Evolutionary conservation across 35 echinoderm and acorn worm species (phyloP).

Genomic region (Chiridota heheva): DNA sequence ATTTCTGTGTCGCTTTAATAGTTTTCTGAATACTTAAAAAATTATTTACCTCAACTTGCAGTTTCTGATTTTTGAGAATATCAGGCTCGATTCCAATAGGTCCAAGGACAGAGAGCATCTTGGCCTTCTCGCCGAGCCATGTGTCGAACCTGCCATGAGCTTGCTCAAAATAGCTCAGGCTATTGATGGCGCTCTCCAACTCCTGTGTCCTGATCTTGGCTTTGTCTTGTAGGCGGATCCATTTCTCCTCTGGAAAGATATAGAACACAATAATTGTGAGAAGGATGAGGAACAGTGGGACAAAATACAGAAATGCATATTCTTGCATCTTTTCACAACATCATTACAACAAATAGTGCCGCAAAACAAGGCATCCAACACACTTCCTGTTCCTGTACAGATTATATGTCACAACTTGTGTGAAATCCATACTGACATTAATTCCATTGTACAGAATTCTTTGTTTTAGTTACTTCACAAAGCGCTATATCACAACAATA

Average conservation of each 20-base stretch:
- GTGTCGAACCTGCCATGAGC: slow-evolving; percentile 87
- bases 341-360: no score
- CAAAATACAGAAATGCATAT: slow-evolving; percentile 30
- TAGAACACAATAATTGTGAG: neutral
- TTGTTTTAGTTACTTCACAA: no score
- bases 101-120: slow-evolving; percentile 94
- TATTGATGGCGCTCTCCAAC: slow-evolving; percentile 87
- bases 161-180: slow-evolving; percentile 90
- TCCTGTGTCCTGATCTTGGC: slow-evolving; percentile 86
- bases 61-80: slow-evolving; percentile 91
- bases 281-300: slow-evolving; percentile 22
- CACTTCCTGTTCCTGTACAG: no score
- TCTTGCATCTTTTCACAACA: slow-evolving; percentile 7
- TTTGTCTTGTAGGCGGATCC: slow-evolving; percentile 89
- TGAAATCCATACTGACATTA: no score
- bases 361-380: no score
- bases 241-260: slow-evolving; percentile 85
- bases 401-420: no score
- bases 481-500: no score
- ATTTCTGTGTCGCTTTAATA: no score
- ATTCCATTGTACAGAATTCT: no score
- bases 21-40: no score
- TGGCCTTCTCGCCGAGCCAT: slow-evolving; percentile 96
- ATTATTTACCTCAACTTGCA: slow-evolving; percentile 86
- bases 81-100: slow-evolving; percentile 87